Evolutionary conservation across 2,113 vertebrate species (phyloP), one percentile per base, ranked within the genome.

Genomic region (Albula glossodonta): DNA sequence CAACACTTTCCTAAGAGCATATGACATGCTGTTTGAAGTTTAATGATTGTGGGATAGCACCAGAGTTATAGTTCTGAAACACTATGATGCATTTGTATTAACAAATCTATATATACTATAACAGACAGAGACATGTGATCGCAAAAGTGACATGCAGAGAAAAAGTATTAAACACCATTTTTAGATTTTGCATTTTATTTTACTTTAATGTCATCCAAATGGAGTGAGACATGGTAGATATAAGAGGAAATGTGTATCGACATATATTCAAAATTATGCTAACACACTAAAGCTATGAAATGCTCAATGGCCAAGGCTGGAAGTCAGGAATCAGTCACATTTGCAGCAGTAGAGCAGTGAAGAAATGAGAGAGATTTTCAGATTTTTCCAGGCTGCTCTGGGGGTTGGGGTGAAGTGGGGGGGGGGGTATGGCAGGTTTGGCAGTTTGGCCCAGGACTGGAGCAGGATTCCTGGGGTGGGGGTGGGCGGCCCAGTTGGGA

Each of bases 381-480:
- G 31, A 41, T 41, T 41, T 41, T 41, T 41, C 31, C 31, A 41
- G 31, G 31, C 31, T 41, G 31, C 31, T 41, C 31, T 41, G 31
- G 31, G 31, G 31, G 31, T 13, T 81, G 13, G 2, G 53, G 48
- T 25, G 56, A 31, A 12, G 56, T 57, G 15, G 57, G 87, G 12
- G 84, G 12, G 84, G 78, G 57, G 53, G 52, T 22, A 60, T 63
- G 49, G 60, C 80, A 84, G 86, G 84, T 85, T 78, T 78, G 77
- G 41, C 85, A 90, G 87, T 90, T 87, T 87, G 53, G 53, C 60
- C 7, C 3, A 19, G 60, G 60, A 2, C 60, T 1, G 60, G 89
- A 85, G 79, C 83, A 22, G 17, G 53, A 87, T 90, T 90, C 87
- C 87, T 88, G 48, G 2, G 87, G 87, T 86, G 82, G 86, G 87